phyloP scores from a whole-genome alignment of 1,140 invertebrate genomes.

The Odontomachus brunneus region DNA sequence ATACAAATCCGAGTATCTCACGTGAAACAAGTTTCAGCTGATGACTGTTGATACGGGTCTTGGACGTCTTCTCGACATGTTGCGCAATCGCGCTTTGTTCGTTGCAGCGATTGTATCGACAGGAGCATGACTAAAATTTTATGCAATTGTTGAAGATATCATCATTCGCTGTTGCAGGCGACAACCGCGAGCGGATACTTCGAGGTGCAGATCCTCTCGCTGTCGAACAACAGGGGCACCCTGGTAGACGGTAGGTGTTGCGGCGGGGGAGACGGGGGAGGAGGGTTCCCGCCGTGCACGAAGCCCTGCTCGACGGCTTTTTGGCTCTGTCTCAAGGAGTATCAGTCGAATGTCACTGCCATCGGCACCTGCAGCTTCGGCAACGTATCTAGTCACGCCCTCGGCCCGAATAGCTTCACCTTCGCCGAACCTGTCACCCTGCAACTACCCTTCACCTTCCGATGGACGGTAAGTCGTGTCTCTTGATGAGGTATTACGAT shows the following conservation, averaged over 20 bases:
- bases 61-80: too few species aligned
- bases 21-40: too few species aligned
- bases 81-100: too few species aligned
- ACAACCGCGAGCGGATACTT: constrained; percentile 93
- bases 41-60: too few species aligned
- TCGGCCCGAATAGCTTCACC: constrained; percentile 95
- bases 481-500: constrained; percentile 9
- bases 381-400: constrained; percentile 92
- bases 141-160: background rate
- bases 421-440: constrained; percentile 92
- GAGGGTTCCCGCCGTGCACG: constrained; percentile 82
- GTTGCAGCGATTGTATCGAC: too few species aligned
- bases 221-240: constrained; percentile 94
- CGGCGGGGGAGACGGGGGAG: constrained; percentile 86
- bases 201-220: constrained; percentile 95
- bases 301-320: constrained; percentile 93
- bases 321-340: constrained; percentile 95
- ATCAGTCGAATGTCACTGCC: constrained; percentile 93
- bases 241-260: constrained; percentile 93
- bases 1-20: too few species aligned
- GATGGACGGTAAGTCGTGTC: constrained; percentile 93
- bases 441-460: constrained; percentile 93
- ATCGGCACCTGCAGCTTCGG: constrained; percentile 95
- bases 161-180: constrained; percentile 84
- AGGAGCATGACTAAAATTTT: too few species aligned